phyloP scores from a whole-genome alignment of 2,888 invertebrate genomes.

The Mimumesa dahlbomi region DNA sequence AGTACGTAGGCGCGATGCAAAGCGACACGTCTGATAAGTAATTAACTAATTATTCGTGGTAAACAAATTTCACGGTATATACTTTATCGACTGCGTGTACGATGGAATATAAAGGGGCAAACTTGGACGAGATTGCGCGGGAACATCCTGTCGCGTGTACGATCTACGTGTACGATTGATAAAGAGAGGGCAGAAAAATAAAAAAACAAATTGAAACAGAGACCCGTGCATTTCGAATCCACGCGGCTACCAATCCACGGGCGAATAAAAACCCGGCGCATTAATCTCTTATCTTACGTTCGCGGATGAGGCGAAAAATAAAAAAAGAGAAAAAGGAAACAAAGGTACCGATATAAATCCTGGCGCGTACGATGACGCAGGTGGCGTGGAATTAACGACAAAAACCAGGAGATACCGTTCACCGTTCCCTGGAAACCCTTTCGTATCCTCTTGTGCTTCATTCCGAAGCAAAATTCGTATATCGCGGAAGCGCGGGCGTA shows the following conservation, averaged over 20 bases:
- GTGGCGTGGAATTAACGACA: constrained; percentile 13
- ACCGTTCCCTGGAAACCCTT: background rate
- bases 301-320: background rate
- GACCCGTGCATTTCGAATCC: no score
- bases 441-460: background rate
- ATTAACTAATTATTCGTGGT: constrained; percentile 21
- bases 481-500: no score
- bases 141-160: background rate
- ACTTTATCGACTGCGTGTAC: no score
- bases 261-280: constrained; percentile 16
- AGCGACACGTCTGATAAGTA: background rate
- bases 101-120: no score
- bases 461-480: background rate
- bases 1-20: background rate
- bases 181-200: background rate
- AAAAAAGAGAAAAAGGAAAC: no score
- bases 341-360: constrained; percentile 36
- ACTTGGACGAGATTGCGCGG: background rate
- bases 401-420: constrained; percentile 22
- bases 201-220: background rate
- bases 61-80: constrained; percentile 12
- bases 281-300: constrained; percentile 33
- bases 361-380: constrained; percentile 25
- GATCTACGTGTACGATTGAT: background rate
- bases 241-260: background rate